Evolutionary conservation across 2,113 vertebrate genomes (phyloP).

Genomic region (Dryoscopus gambensis): DNA sequence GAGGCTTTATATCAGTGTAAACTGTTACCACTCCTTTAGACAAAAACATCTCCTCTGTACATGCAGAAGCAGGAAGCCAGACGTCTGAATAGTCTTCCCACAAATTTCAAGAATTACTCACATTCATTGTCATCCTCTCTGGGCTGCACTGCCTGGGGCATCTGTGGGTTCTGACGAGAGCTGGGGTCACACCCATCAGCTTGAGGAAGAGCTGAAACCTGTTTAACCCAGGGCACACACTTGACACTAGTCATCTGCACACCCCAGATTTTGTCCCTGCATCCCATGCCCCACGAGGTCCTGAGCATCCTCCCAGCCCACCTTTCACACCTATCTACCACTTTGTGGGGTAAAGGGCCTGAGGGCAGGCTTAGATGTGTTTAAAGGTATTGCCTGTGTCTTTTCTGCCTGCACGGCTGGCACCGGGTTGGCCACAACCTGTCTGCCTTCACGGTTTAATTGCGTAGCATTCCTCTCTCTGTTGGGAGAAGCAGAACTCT

Average conservation of each 20-base stretch:
- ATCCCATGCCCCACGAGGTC: accelerated
- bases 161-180: not conserved
- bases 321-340: not conserved
- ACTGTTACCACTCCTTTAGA: constrained; percentile 21
- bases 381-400: not conserved
- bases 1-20: not conserved
- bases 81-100: constrained; percentile 56
- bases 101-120: constrained; percentile 66
- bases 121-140: constrained; percentile 28
- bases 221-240: not conserved
- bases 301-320: not conserved
- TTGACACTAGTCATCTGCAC: not conserved
- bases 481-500: not conserved
- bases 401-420: not conserved
- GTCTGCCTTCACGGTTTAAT: not conserved
- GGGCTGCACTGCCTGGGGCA: not conserved
- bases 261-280: not conserved
- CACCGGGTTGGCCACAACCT: not conserved
- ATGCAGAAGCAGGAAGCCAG: constrained; percentile 73
- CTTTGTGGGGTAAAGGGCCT: not conserved
- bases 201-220: not conserved
- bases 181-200: not conserved
- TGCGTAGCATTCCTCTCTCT: accelerated
- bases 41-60: constrained; percentile 40
- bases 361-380: not conserved